These are phyloP conservation scores for Microctonus hyperodae DNA, from an alignment of 2,888 invertebrate genomes.

Conservation along the genomic window DNA sequence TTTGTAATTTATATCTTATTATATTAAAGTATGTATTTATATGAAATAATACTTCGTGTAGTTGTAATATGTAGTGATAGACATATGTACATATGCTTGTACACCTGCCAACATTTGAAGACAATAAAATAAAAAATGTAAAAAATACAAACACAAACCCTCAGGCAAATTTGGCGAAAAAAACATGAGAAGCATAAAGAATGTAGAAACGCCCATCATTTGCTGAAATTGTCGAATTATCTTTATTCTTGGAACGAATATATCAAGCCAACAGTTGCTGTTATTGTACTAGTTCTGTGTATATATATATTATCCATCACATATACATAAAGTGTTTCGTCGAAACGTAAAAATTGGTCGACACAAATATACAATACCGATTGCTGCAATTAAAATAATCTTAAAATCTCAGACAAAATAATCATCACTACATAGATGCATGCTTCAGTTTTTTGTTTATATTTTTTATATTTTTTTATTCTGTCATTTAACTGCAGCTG, in stretches of 20 bases:
- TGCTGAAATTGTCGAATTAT: conserved; percentile 28
- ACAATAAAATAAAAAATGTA: background rate
- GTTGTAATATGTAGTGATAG: too few relatives aligned
- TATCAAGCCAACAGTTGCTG: conserved; percentile 9
- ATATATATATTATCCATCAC: background rate
- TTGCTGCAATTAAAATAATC: background rate
- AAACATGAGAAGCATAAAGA: conserved; percentile 8
- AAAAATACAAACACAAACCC: conserved; percentile 3
- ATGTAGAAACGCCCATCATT: conserved; percentile 23
- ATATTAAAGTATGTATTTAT: too few relatives aligned
- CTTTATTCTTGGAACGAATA: conserved; percentile 14
- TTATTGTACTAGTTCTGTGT: conserved; percentile 18
- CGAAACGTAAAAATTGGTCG: conserved; percentile 7
- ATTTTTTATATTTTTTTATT: background rate
- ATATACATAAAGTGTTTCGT: background rate
- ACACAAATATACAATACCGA: background rate
- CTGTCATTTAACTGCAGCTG: conserved; percentile 5
- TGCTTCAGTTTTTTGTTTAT: background rate
- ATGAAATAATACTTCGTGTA: too few relatives aligned
- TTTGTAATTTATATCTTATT: too few relatives aligned
- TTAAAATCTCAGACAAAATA: background rate
- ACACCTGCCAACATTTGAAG: background rate
- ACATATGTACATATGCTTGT: background rate
- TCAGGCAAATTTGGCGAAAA: background rate
- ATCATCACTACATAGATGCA: background rate